Evolutionary conservation across 2,888 invertebrate species (phyloP).

Genomic region (Glyphotaelius pellucidus): DNA sequence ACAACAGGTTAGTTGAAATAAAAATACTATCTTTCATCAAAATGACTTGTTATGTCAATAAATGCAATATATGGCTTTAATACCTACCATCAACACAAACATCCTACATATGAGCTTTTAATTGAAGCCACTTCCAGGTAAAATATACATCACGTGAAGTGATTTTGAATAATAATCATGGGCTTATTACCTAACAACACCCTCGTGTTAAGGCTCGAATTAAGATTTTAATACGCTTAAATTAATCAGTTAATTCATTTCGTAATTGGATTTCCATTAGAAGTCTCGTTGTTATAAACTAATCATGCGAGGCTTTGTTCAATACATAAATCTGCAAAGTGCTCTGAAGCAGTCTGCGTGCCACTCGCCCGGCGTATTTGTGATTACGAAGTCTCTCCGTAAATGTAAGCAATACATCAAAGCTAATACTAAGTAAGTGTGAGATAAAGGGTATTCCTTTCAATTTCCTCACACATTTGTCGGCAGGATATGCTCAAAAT

Average conservation of each 20-base stretch:
- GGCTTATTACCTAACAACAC: not conserved
- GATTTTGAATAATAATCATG: not conserved
- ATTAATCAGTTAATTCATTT: not conserved
- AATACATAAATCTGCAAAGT: not conserved
- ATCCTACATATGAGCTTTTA: not conserved
- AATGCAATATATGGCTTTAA: not conserved
- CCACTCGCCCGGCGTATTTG: not conserved
- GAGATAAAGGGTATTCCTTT: constrained; percentile 37
- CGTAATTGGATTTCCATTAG: not conserved
- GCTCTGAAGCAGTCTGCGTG: not conserved
- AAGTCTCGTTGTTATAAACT: not conserved
- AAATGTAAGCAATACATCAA: constrained; percentile 25
- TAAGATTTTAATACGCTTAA: not conserved
- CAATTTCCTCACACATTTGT: constrained; percentile 37
- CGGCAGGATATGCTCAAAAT: constrained; percentile 13
- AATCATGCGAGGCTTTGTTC: not conserved
- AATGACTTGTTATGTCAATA: not conserved
- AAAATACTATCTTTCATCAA: not conserved
- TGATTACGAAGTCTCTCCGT: not conserved
- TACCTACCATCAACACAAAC: not conserved
- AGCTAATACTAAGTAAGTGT: constrained; percentile 19
- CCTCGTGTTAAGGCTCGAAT: not conserved
- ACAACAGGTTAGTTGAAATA: not conserved
- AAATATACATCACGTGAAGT: not conserved
- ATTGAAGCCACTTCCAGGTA: not conserved